These are phyloP conservation scores for Trypoxylon attenuatum DNA, from an alignment of 2,888 invertebrate species.

Conservation along the genomic window DNA sequence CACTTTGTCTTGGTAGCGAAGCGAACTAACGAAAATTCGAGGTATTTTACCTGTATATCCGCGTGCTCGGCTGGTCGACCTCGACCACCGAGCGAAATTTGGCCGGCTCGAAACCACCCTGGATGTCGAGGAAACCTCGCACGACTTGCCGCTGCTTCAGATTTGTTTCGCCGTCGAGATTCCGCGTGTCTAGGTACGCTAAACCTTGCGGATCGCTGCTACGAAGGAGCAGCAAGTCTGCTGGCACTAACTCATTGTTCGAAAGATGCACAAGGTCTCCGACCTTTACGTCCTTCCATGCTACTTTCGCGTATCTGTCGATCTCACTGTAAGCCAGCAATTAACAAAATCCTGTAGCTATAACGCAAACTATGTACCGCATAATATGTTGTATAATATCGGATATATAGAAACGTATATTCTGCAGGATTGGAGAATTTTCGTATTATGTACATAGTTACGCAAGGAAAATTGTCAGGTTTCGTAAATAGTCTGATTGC, in stretches of 20 bases:
- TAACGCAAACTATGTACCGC: too few relatives aligned
- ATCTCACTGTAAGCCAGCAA: conserved; percentile 79
- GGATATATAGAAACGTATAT: too few relatives aligned
- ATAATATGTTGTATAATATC: too few relatives aligned
- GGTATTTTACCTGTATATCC: conserved; percentile 84
- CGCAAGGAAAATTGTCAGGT: too few relatives aligned
- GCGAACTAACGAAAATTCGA: background rate
- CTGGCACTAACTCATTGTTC: conserved; percentile 97
- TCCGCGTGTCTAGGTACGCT: conserved; percentile 96
- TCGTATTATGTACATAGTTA: too few relatives aligned
- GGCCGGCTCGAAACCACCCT: conserved; percentile 84
- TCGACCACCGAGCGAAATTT: conserved; percentile 90
- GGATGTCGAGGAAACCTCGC: conserved; percentile 85
- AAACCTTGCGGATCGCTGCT: conserved; percentile 92
- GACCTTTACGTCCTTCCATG: conserved; percentile 93
- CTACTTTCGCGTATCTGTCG: conserved; percentile 87
- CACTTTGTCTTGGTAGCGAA: too few relatives aligned
- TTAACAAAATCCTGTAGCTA: background rate
- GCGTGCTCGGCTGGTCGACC: conserved; percentile 96
- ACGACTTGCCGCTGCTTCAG: conserved; percentile 93
- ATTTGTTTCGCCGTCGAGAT: conserved; percentile 97
- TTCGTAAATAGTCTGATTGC: too few relatives aligned
- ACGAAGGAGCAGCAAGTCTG: conserved; percentile 92
- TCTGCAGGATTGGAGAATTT: too few relatives aligned
- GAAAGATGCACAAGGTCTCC: conserved; percentile 97